Evolutionary conservation across 2,888 invertebrate genomes (phyloP).

Genomic region (Protodeltote pygarga): DNA sequence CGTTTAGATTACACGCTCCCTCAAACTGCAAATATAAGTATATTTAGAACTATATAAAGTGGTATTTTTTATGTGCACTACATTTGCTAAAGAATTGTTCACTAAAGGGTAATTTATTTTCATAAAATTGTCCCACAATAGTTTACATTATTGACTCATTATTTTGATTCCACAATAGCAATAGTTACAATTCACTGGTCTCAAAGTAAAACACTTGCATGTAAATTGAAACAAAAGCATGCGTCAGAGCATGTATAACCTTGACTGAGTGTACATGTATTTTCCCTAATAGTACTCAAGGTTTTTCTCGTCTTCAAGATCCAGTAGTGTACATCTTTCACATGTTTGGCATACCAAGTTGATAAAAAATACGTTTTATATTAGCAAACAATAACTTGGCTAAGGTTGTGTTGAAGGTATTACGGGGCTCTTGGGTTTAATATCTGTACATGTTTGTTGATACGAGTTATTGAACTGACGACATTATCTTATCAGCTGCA

Average conservation of each 20-base stretch:
- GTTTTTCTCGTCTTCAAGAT: constrained; percentile 36
- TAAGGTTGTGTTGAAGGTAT: constrained; percentile 42
- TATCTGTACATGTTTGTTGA: constrained; percentile 54
- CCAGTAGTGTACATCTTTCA: constrained; percentile 43
- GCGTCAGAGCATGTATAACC: constrained; percentile 43
- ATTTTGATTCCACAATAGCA: no score
- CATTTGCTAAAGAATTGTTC: no score
- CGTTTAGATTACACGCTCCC: constrained; percentile 45
- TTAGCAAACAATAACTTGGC: constrained; percentile 61
- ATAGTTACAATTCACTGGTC: no score
- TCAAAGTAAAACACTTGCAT: constrained; percentile 1
- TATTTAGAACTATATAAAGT: no score
- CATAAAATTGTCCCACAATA: no score
- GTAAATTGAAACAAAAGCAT: constrained; percentile 16
- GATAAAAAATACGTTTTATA: constrained; percentile 45
- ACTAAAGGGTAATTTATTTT: no score
- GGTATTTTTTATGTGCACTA: no score
- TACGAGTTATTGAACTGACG: constrained; percentile 77
- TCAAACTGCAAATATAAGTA: neutral
- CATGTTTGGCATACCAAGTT: constrained; percentile 53
- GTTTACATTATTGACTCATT: no score
- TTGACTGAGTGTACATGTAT: constrained; percentile 61
- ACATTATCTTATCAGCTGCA: constrained; percentile 76
- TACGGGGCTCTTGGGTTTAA: constrained; percentile 53
- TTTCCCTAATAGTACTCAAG: constrained; percentile 56